Percentiles rank a stretch among this genome's conserved stretches.
Evolutionary conservation across 2,113 vertebrate species (phyloP).

Genomic region (Aegithalos caudatus): DNA sequence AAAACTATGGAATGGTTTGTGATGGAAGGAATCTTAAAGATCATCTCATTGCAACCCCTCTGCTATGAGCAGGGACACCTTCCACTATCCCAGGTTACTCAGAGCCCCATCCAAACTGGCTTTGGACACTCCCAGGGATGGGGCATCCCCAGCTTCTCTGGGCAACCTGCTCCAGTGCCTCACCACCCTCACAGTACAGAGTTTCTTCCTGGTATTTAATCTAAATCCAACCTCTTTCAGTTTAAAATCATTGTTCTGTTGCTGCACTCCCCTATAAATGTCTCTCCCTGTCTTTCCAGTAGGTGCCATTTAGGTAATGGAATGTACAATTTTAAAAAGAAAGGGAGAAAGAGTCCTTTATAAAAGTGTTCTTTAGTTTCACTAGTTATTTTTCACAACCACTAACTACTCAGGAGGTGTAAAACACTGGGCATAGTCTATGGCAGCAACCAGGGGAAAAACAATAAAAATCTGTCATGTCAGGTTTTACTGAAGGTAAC

Average conservation of each 20-base stretch:
- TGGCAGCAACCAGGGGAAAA: background rate
- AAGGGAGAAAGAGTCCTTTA: background rate
- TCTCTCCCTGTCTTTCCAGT: accelerated
- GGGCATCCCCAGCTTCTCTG: accelerated
- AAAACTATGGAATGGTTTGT: background rate
- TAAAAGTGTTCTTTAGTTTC: background rate
- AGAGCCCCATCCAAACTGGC: background rate
- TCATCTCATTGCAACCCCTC: accelerated
- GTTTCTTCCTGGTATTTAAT: background rate
- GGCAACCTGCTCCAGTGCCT: background rate
- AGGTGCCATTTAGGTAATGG: background rate
- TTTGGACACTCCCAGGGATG: background rate
- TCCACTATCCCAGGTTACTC: accelerated
- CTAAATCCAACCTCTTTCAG: background rate
- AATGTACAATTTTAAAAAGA: background rate
- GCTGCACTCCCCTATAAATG: background rate
- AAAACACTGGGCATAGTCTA: background rate
- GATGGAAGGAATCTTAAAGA: background rate
- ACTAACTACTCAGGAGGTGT: background rate
- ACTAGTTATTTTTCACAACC: background rate
- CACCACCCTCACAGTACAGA: background rate
- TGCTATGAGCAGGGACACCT: background rate
- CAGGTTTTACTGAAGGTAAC: background rate
- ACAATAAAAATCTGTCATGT: background rate
- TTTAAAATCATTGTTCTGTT: accelerated